These are phyloP conservation scores for Dendrocopos noguchii DNA, from an alignment of 2,113 vertebrate species.

Conservation along the genomic window DNA sequence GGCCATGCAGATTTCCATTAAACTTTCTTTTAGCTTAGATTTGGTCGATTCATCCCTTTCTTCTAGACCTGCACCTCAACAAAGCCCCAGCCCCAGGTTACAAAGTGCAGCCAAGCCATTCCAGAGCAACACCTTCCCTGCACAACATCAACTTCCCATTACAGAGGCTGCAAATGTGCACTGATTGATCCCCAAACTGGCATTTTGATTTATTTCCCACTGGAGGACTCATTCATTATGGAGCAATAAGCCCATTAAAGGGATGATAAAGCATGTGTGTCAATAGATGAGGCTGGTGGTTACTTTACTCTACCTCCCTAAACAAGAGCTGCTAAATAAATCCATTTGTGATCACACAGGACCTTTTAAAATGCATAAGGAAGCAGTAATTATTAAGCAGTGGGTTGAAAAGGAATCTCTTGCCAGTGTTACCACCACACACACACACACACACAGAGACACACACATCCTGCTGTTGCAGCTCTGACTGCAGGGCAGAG, in stretches of 20 bases:
- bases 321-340: constrained; percentile 43
- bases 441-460: too few species aligned
- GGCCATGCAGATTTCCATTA: not conserved
- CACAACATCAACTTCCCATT: not conserved
- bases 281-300: constrained; percentile 7
- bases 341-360: constrained; percentile 5
- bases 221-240: constrained; percentile 32
- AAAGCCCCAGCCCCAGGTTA: not conserved
- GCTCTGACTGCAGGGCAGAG: not conserved
- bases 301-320: constrained; percentile 38
- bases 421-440: not conserved
- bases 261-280: constrained; percentile 33
- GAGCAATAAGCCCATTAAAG: constrained; percentile 50
- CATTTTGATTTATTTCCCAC: constrained; percentile 49
- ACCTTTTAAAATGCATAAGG: constrained; percentile 10
- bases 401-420: not conserved
- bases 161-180: not conserved
- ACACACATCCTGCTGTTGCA: not conserved
- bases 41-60: not conserved
- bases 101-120: not conserved
- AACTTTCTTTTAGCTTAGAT: not conserved
- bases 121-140: not conserved
- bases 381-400: constrained; percentile 30
- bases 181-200: constrained; percentile 45
- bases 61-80: not conserved